These are phyloP conservation scores for Pseudococcus viburni DNA, from an alignment of 2,888 invertebrate species.

Conservation along the genomic window DNA sequence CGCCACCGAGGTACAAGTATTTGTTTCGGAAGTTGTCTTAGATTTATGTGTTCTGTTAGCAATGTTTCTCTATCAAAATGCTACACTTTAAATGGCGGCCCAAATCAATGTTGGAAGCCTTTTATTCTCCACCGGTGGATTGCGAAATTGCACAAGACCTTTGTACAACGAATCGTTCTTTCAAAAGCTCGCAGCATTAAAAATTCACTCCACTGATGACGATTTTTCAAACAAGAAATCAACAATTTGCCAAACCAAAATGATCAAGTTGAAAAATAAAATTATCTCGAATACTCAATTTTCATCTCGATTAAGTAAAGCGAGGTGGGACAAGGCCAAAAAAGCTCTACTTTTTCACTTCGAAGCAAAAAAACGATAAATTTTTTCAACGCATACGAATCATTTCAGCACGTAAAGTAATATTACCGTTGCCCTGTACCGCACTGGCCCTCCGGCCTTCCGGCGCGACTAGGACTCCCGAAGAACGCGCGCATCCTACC, in stretches of 20 bases:
- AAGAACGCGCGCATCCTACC: constrained; percentile 23
- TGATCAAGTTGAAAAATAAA: neutral
- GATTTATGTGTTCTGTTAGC: constrained; percentile 63
- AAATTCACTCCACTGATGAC: neutral
- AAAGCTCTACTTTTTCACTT: neutral
- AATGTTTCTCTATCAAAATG: constrained; percentile 52
- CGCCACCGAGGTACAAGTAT: constrained; percentile 55
- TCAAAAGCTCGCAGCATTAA: neutral
- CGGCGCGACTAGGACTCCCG: neutral
- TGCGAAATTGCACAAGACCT: neutral
- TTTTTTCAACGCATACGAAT: neutral
- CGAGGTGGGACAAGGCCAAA: no score
- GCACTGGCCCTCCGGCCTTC: neutral
- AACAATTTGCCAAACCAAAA: neutral
- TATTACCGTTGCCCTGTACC: neutral
- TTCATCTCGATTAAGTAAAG: no score
- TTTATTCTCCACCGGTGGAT: constrained; percentile 24
- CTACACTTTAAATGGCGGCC: constrained; percentile 48
- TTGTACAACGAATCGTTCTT: neutral
- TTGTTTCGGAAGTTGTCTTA: constrained; percentile 63
- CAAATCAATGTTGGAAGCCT: constrained; percentile 49
- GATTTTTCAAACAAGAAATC: neutral
- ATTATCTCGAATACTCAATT: no score
- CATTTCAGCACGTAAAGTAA: neutral
- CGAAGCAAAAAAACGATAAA: neutral